A percentile compares a stretch with the other conserved stretches of the same genome.
Evolutionary conservation across 2,797 vertebrate genomes (phyloP).

Genomic region (Melanotaenia trifasciata): DNA sequence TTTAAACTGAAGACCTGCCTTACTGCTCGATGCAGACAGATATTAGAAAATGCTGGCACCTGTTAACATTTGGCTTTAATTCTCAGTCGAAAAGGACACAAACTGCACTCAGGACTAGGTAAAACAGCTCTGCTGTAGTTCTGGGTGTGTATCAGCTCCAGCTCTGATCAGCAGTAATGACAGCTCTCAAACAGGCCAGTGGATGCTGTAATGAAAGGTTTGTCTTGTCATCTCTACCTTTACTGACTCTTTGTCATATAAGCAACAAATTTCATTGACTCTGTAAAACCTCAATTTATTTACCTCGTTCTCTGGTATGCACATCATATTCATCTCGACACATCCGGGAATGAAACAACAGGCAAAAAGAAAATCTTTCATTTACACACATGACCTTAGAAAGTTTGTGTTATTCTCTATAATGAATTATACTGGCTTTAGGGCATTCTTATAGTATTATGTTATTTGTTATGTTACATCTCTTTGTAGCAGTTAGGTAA

Average conservation of each 20-base stretch:
- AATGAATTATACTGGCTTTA: background rate
- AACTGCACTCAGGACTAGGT: background rate
- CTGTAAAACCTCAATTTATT: background rate
- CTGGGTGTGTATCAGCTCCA: background rate
- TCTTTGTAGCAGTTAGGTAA: background rate
- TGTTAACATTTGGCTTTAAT: background rate
- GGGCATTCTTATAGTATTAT: background rate
- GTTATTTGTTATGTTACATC: background rate
- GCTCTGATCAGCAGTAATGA: background rate
- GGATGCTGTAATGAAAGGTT: background rate
- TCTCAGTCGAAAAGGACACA: background rate
- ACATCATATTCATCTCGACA: background rate
- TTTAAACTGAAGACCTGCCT: background rate
- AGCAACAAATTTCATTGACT: background rate
- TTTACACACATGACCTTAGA: background rate
- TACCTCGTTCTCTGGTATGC: background rate
- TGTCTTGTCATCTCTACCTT: background rate
- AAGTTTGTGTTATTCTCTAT: background rate
- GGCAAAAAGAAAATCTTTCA: background rate
- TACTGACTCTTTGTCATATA: background rate
- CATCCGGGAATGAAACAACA: background rate
- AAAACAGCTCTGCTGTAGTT: background rate
- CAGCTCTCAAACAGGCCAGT: background rate
- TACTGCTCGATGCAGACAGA: background rate
- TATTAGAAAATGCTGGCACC: background rate